phyloP scores from a whole-genome alignment of 2,797 vertebrate species.

The Catharus ustulatus region DNA sequence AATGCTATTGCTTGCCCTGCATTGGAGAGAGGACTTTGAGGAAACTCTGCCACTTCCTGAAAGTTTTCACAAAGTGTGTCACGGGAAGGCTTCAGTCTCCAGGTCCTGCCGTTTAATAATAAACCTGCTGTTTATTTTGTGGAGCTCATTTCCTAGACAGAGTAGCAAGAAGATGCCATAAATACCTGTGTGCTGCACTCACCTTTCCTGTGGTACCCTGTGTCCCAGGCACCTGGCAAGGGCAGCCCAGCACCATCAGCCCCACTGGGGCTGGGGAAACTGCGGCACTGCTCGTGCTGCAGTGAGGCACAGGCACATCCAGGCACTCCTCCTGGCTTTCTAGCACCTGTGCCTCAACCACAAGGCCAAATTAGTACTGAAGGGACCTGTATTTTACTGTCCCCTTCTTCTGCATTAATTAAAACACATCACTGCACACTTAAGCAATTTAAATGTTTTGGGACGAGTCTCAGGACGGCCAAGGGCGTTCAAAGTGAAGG shows the following conservation, averaged over 20 bases:
- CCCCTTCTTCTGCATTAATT: conserved; percentile 59
- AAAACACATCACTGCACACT: conserved; percentile 52
- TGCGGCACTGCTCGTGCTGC: background rate
- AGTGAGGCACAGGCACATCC: background rate
- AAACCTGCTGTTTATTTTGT: conserved; percentile 53
- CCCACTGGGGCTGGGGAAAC: background rate
- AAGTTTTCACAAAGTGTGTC: background rate
- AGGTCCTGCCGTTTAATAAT: conserved; percentile 19
- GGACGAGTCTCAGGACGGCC: conserved; percentile 27
- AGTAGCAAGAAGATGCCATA: background rate
- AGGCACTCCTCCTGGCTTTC: conserved; percentile 7
- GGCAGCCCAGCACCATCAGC: background rate
- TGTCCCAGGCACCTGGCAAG: background rate
- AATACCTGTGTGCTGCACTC: conserved; percentile 18
- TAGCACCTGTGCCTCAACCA: conserved; percentile 13
- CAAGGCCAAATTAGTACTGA: conserved; percentile 38
- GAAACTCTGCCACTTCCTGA: background rate
- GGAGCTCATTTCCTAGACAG: conserved; percentile 43
- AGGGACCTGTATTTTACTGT: conserved; percentile 46
- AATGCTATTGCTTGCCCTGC: background rate
- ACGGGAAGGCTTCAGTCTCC: background rate
- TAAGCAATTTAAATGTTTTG: conserved; percentile 63
- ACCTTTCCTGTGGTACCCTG: background rate
- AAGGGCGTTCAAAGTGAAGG: conserved; percentile 56
- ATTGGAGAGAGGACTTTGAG: background rate